phyloP scores from a whole-genome alignment of 2,888 invertebrate genomes.

The Dicyrtomina minuta region DNA sequence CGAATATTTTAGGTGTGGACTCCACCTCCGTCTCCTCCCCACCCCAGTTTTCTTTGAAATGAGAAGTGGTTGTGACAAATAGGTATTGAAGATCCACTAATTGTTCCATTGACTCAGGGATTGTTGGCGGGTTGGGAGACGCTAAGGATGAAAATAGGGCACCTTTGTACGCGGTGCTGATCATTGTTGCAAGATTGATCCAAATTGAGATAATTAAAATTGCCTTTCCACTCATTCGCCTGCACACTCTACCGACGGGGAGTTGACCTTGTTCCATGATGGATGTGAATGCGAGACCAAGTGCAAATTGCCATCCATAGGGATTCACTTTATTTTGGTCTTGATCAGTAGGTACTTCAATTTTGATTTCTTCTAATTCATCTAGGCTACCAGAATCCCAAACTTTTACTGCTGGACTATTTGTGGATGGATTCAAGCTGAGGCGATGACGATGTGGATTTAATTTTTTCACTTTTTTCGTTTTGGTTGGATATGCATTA shows the following conservation, averaged over 20 bases:
- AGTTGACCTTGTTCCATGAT: slow-evolving; percentile 24
- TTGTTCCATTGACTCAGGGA: slow-evolving; percentile 13
- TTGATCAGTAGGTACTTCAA: too few relatives aligned
- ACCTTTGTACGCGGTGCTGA: slow-evolving; percentile 24
- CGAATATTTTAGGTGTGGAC: slow-evolving; percentile 8
- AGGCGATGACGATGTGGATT: not conserved
- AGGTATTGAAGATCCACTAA: not conserved
- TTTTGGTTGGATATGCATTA: not conserved
- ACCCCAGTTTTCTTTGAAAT: slow-evolving; percentile 19
- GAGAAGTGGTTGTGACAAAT: not conserved
- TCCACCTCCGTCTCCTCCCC: not conserved
- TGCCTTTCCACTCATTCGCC: not conserved
- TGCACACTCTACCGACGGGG: not conserved
- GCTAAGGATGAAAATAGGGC: slow-evolving; percentile 24
- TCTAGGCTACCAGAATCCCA: too few relatives aligned
- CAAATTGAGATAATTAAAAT: slow-evolving; percentile 20
- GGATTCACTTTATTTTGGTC: too few relatives aligned
- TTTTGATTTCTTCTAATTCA: too few relatives aligned
- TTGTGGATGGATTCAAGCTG: too few relatives aligned
- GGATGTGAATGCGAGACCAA: slow-evolving; percentile 1
- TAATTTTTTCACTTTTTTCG: not conserved
- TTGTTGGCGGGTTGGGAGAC: slow-evolving; percentile 11
- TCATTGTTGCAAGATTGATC: slow-evolving; percentile 26
- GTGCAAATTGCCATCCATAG: not conserved
- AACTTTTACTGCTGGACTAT: too few relatives aligned